These are phyloP conservation scores for Goniozus legneri DNA, from an alignment of 1,140 invertebrate genomes.

Conservation along the genomic window DNA sequence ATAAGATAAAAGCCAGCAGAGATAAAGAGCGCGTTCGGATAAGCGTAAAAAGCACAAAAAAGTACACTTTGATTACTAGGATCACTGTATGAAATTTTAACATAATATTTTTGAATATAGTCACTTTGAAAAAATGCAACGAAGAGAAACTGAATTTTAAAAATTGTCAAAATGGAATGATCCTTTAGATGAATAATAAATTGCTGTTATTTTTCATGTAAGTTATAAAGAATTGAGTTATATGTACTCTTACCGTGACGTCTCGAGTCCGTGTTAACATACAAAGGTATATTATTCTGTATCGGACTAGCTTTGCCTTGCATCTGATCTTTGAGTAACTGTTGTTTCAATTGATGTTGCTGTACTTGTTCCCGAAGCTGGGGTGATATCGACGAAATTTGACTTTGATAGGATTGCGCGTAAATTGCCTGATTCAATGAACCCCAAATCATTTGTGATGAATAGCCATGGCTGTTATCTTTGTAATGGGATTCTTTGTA, in stretches of 20 bases:
- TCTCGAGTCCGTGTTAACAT: constrained; percentile 48
- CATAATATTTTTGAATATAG: too few relatives aligned
- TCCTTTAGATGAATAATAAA: too few relatives aligned
- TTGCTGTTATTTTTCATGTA: too few relatives aligned
- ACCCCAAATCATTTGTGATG: constrained; percentile 20
- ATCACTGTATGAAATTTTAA: too few relatives aligned
- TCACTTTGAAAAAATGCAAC: too few relatives aligned
- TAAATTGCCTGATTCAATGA: constrained; percentile 16
- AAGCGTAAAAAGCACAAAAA: too few relatives aligned
- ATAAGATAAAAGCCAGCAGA: too few relatives aligned
- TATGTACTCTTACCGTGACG: constrained; percentile 34
- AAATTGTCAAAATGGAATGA: too few relatives aligned
- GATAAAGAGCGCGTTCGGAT: too few relatives aligned
- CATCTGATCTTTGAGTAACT: constrained; percentile 43
- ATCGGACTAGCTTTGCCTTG: constrained; percentile 39
- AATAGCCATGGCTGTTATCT: constrained; percentile 17
- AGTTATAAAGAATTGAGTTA: too few relatives aligned
- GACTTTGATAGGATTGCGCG: constrained; percentile 26
- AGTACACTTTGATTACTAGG: too few relatives aligned
- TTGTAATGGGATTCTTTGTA: constrained; percentile 30
- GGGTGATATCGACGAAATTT: constrained; percentile 36
- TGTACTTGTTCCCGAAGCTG: constrained; percentile 43
- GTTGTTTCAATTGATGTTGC: constrained; percentile 46
- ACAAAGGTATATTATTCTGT: constrained; percentile 40
- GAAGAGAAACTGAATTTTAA: too few relatives aligned